A percentile compares a stretch with the other conserved stretches of the same genome.
These are phyloP conservation scores for Paradoxurus hermaphroditus DNA, from an alignment of 2,113 vertebrate species.

Conservation along the genomic window DNA sequence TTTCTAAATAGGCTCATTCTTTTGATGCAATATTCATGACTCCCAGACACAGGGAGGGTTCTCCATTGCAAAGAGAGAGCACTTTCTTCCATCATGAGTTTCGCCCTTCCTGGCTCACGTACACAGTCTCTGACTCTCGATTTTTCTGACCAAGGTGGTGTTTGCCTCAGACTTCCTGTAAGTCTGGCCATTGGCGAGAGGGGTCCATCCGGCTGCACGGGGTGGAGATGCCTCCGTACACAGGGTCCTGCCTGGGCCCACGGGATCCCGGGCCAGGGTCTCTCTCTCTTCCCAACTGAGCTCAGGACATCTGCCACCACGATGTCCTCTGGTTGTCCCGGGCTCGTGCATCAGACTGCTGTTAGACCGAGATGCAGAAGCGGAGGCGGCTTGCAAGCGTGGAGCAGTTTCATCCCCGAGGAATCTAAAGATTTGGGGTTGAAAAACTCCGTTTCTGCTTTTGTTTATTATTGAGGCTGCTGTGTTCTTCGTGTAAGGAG, in stretches of 20 bases:
- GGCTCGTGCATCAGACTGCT: no score
- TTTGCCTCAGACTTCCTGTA: neutral
- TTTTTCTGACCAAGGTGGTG: neutral
- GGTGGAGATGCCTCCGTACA: neutral
- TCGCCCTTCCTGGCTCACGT: neutral
- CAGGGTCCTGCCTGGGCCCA: neutral
- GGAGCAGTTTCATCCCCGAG: neutral
- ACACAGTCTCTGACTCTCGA: neutral
- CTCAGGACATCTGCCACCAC: neutral
- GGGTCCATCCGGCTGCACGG: neutral
- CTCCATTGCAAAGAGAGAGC: conserved; percentile 11
- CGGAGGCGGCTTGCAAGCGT: neutral
- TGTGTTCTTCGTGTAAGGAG: neutral
- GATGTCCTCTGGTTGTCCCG: neutral
- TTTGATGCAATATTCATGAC: conserved; percentile 69
- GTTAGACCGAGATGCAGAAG: neutral
- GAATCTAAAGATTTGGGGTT: neutral
- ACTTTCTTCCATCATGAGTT: conserved; percentile 42
- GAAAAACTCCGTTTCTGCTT: neutral
- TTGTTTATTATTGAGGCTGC: neutral
- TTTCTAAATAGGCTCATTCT: conserved; percentile 53
- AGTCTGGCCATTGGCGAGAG: neutral
- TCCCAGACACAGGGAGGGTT: conserved; percentile 33
- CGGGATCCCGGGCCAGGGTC: neutral
- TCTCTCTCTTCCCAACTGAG: neutral